Evolutionary conservation across 2,797 vertebrate species (phyloP).

Genomic region (Adrianichthys oophorus): DNA sequence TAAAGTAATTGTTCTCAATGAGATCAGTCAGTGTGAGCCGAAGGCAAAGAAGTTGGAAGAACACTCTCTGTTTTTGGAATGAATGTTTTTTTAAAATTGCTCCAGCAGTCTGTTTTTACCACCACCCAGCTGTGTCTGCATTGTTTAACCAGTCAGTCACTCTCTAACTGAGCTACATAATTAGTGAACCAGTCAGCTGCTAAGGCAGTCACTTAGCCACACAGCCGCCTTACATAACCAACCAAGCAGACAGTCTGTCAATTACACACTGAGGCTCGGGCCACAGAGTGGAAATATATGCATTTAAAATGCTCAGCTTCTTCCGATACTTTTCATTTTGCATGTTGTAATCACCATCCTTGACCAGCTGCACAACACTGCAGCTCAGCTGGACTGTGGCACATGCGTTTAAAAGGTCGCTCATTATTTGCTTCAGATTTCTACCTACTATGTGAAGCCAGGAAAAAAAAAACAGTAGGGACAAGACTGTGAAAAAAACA

Average conservation of each 20-base stretch:
- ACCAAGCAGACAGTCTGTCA: conserved; percentile 45
- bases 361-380: conserved; percentile 17
- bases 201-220: conserved; percentile 46
- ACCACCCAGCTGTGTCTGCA: conserved; percentile 32
- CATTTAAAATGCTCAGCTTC: conserved; percentile 18
- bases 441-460: neutral
- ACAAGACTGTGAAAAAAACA: neutral
- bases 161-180: conserved; percentile 51
- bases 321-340: conserved; percentile 40
- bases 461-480: neutral
- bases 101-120: conserved; percentile 8
- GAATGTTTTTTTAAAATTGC: neutral
- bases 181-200: conserved; percentile 55
- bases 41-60: too few relatives aligned
- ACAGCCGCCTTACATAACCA: conserved; percentile 42
- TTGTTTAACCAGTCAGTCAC: conserved; percentile 41
- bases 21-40: too few relatives aligned
- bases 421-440: neutral
- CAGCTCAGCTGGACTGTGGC: neutral
- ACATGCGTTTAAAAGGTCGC: conserved; percentile 22
- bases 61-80: neutral
- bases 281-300: conserved; percentile 9
- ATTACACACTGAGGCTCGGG: conserved; percentile 41
- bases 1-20: too few relatives aligned
- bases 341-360: conserved; percentile 19